These are phyloP conservation scores for Pangasius krempfi DNA, from an alignment of 2,797 vertebrate genomes.

Conservation along the genomic window DNA sequence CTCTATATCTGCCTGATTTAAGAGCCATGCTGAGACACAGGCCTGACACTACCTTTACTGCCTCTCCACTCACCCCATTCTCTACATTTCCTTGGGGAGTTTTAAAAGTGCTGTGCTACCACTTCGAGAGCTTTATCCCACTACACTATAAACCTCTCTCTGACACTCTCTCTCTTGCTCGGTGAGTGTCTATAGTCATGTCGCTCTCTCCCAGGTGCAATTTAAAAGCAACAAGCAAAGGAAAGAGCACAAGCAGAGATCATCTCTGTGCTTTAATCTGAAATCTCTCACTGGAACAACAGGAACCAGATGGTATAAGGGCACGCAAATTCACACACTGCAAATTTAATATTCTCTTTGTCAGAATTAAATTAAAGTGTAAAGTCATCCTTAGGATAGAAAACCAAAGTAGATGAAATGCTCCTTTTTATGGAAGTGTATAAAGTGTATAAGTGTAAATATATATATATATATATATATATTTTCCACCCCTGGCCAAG, in stretches of 20 bases:
- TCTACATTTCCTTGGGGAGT: not conserved
- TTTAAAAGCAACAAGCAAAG: constrained; percentile 64
- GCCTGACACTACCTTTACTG: constrained; percentile 5
- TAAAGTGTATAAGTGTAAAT: not conserved
- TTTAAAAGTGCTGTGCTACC: constrained; percentile 22
- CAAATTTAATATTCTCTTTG: not conserved
- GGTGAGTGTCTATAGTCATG: constrained; percentile 25
- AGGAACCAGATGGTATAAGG: not conserved
- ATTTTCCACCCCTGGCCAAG: not conserved
- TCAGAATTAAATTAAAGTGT: constrained; percentile 4
- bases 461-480: too few species aligned
- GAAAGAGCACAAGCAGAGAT: constrained; percentile 67
- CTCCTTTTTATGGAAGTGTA: not conserved
- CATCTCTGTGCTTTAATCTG: constrained; percentile 67
- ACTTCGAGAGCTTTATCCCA: constrained; percentile 19
- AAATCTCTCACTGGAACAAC: constrained; percentile 45
- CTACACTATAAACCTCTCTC: constrained; percentile 21
- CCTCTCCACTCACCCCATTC: not conserved
- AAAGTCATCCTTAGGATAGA: not conserved
- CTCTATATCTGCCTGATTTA: constrained; percentile 74
- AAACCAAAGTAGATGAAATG: not conserved
- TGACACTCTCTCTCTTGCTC: constrained; percentile 3
- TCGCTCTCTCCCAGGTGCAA: constrained; percentile 68
- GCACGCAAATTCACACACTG: not conserved
- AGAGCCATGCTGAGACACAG: constrained; percentile 51